Conservation (phyloP, 2,888 invertebrate species). For the Holacanthella duospinosa region DNA sequence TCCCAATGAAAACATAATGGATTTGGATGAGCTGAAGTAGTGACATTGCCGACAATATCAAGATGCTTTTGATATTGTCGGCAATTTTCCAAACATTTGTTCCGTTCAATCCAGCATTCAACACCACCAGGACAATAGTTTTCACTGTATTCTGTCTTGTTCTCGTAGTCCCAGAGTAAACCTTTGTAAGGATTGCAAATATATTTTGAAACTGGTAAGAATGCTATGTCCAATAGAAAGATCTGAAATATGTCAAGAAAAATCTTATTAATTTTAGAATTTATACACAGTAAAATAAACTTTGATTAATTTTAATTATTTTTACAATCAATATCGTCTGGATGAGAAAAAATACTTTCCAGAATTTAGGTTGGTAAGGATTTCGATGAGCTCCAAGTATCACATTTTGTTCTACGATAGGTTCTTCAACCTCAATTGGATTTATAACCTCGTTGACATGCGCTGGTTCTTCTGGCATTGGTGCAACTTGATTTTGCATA, state of each 20-base stretch:
- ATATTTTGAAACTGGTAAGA: background rate
- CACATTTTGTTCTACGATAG: too few relatives aligned
- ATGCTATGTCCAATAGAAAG: background rate
- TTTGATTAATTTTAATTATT: background rate
- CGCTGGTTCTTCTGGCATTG: too few relatives aligned
- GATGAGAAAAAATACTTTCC: background rate
- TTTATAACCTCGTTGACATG: too few relatives aligned
- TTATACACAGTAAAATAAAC: background rate
- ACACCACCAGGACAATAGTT: background rate
- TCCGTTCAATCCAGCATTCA: background rate
- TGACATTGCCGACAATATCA: background rate
- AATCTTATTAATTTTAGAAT: background rate
- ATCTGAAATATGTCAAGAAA: background rate
- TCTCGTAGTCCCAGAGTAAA: background rate
- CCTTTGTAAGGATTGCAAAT: background rate
- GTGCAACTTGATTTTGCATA: too few relatives aligned
- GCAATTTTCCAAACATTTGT: background rate
- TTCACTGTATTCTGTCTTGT: background rate
- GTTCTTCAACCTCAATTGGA: too few relatives aligned
- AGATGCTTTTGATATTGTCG: background rate
- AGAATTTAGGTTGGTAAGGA: background rate
- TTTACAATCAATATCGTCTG: background rate
- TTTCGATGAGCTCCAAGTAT: background rate
- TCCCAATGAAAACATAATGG: background rate
- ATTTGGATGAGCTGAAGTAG: background rate